Conservation (phyloP, 2,797 vertebrate species). For the Nannoperca australis region DNA sequence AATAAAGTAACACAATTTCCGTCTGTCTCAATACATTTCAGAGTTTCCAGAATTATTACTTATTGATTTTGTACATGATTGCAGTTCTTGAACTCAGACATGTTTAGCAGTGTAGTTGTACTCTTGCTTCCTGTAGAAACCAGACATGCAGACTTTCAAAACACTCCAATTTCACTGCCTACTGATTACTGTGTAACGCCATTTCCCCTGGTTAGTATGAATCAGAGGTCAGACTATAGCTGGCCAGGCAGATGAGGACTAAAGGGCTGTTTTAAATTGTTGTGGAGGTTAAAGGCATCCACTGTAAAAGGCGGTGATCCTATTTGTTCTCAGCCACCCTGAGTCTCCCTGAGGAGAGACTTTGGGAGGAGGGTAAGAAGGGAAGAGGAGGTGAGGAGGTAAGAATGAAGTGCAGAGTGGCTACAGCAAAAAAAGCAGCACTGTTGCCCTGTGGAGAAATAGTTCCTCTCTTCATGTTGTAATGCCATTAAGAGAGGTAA, state of each 20-base stretch:
- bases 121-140: constrained; percentile 13
- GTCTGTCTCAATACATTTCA: neutral
- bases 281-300: constrained; percentile 41
- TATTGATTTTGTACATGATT: neutral
- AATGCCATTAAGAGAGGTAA: constrained; percentile 12
- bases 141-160: constrained; percentile 22
- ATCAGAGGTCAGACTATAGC: constrained; percentile 57
- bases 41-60: neutral
- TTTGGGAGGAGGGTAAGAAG: neutral
- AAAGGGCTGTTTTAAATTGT: constrained; percentile 47
- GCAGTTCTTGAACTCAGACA: neutral
- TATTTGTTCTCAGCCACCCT: no score
- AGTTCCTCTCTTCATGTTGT: constrained; percentile 23
- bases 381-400: neutral
- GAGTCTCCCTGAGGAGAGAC: neutral
- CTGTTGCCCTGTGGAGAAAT: neutral
- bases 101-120: neutral
- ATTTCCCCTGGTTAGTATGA: constrained; percentile 51
- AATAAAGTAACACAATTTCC: neutral
- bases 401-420: constrained; percentile 16
- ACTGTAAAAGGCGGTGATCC: no score
- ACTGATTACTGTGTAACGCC: constrained; percentile 36
- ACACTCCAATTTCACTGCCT: constrained; percentile 18
- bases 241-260: constrained; percentile 37
- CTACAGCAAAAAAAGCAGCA: neutral